Base-by-base conservation (phyloP, 2,113 vertebrate genomes). In the Pangasianodon hypophthalmus region DNA sequence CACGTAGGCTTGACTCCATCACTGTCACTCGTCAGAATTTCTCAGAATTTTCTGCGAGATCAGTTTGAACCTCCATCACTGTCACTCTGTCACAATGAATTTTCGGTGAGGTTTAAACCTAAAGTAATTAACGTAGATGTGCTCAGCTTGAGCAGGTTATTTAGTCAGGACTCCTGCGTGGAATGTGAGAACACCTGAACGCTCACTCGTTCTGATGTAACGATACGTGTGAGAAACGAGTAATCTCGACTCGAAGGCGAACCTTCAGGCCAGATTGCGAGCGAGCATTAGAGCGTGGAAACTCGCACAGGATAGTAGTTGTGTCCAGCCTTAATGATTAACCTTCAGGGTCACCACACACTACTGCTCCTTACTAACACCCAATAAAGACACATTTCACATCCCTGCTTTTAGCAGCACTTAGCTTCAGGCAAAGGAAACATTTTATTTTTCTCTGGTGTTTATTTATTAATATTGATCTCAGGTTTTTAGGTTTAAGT, bases 291-390 rank as follows among this genome's bases (percentile, higher is more conserved):
- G 67, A 80, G 71, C 80, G 77, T 87, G 80, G 52, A 67, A 71
- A 46, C 44, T 60, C 60, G 2, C 37, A 64, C 80, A 13, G 80
- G 84, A 6, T 19, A 18, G 80, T 44, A n/a, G 21, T 54, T 81
- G 60, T 83, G 37, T 85, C 75, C 90, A 84, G 75, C 46, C 32
- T 77, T 80, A 88, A 90, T 85, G 60, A 88, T 88, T 90, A 90
- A 90, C 81, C 81, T 52, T 62, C 46, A 37, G 87, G 86, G 71
- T 89, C 71, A 32, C 18, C 41, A 62, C 79, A 41, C 77, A 21
- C 41, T 60, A 19, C 87, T 64, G 75, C 60, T 54, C 75, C 73
- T 37, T 81, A 60, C 60, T 56, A 7, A 41, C 24, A 48, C 21
- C 58, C 41, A 71, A 60, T n/a, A 44, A n/a, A 50, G 60, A 73